Percentiles rank a stretch among this genome's conserved stretches.
phyloP scores from a whole-genome alignment of 2,797 vertebrate species.

The Argyrosomus regius region DNA sequence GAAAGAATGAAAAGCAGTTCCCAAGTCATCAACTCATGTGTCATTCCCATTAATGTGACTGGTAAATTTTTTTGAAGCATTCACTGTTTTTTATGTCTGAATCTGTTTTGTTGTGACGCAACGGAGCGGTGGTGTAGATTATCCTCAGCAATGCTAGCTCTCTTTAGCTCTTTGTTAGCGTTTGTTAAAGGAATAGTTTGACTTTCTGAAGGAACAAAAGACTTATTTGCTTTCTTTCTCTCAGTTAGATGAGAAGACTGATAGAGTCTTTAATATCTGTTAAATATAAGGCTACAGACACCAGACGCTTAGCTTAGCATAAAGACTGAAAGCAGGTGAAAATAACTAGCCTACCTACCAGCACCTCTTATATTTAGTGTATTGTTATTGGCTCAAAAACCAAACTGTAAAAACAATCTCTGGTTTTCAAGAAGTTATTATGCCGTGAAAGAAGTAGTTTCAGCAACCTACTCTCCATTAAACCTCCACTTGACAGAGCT shows the following conservation, averaged over 20 bases:
- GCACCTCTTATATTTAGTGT: not conserved
- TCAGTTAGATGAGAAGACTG: not conserved
- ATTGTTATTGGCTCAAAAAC: not conserved
- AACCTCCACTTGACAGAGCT: not conserved
- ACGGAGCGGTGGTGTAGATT: not conserved
- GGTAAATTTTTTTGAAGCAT: constrained; percentile 85
- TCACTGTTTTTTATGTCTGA: constrained; percentile 20
- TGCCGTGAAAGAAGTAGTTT: too few relatives aligned
- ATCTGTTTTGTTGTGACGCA: constrained; percentile 9
- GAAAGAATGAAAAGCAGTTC: constrained; percentile 97
- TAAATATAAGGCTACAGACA: not conserved
- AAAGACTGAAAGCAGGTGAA: not conserved
- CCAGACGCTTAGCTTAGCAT: not conserved
- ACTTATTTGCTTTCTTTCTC: not conserved
- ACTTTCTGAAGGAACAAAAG: not conserved
- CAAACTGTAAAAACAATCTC: not conserved
- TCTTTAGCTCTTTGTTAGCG: not conserved
- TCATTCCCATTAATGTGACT: constrained; percentile 99
- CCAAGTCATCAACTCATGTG: constrained; percentile 94
- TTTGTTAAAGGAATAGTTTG: not conserved
- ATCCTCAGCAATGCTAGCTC: not conserved
- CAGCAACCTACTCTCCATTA: too few relatives aligned
- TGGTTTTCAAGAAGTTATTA: not conserved
- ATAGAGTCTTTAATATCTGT: not conserved
- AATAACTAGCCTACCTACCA: not conserved